Evolutionary conservation across 1,140 invertebrate genomes (phyloP).

Genomic region (Nylanderia fulva): DNA sequence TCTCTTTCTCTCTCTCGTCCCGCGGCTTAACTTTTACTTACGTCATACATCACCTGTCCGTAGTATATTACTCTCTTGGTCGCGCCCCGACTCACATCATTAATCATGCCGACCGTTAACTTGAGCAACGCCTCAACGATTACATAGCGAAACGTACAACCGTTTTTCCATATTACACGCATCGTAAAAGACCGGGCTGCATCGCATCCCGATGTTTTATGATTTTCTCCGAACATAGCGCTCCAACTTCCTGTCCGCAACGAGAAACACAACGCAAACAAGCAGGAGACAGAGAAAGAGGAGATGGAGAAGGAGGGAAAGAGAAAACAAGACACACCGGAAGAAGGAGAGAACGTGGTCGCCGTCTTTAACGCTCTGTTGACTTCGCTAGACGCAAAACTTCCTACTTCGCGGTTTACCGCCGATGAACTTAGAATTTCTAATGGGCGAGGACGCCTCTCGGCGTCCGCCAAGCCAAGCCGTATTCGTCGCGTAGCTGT

Average conservation of each 20-base stretch:
- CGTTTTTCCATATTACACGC: conserved; percentile 41
- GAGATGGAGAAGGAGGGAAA: background rate
- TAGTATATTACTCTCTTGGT: conserved; percentile 41
- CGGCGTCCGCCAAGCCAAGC: conserved; percentile 11
- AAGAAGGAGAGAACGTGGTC: conserved; percentile 44
- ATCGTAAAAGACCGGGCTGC: conserved; percentile 25
- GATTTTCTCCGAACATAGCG: conserved; percentile 37
- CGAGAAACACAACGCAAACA: conserved; percentile 9
- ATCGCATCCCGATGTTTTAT: conserved; percentile 46
- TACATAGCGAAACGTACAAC: conserved; percentile 42
- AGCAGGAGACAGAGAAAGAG: background rate
- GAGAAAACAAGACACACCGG: conserved; percentile 17
- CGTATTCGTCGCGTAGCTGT: conserved; percentile 26
- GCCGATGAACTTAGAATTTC: conserved; percentile 74
- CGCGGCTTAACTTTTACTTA: conserved; percentile 45
- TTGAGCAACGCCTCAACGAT: conserved; percentile 56
- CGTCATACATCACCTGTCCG: conserved; percentile 28
- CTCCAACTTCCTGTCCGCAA: conserved; percentile 20
- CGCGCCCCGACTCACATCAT: conserved; percentile 39
- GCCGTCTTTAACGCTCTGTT: conserved; percentile 68
- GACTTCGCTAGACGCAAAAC: conserved; percentile 69
- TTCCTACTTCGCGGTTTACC: conserved; percentile 74
- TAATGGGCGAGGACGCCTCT: conserved; percentile 65
- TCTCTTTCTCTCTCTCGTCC: too few species aligned
- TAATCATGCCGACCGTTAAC: conserved; percentile 58